A percentile compares a stretch with the other conserved stretches of the same genome.
Conservation (phyloP, 2,888 invertebrate genomes). For the Neoscelio sp. region DNA sequence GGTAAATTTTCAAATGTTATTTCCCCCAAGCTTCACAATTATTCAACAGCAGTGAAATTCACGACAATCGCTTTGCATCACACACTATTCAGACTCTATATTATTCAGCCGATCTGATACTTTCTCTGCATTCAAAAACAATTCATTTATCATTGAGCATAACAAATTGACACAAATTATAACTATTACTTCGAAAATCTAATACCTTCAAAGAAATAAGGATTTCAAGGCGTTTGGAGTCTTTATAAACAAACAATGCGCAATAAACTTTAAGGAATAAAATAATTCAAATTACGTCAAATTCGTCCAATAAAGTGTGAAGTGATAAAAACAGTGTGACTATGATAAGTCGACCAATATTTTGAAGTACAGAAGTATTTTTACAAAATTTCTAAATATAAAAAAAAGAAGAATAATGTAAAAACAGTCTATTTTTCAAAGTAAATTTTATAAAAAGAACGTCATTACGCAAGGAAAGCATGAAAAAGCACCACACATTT, state of each 20-base stretch:
- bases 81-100: conserved; percentile 27
- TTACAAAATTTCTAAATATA: conserved; percentile 64
- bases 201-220: conserved; percentile 48
- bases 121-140: conserved; percentile 12
- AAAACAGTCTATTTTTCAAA: conserved; percentile 62
- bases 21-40: conserved; percentile 42
- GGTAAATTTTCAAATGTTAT: no score
- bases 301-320: conserved; percentile 48
- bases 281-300: conserved; percentile 37
- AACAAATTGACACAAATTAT: conserved; percentile 7
- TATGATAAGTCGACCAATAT: conserved; percentile 44
- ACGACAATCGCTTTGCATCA: conserved; percentile 56
- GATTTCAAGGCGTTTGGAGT: conserved; percentile 63
- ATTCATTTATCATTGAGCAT: conserved; percentile 18
- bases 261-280: conserved; percentile 36
- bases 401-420: conserved; percentile 28
- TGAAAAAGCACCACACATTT: conserved; percentile 20
- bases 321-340: conserved; percentile 44
- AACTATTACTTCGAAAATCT: conserved; percentile 7
- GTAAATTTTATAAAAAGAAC: conserved; percentile 53
- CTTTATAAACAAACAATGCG: conserved; percentile 30
- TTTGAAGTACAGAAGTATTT: conserved; percentile 59
- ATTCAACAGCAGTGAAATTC: conserved; percentile 49
- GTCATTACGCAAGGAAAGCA: conserved; percentile 28
- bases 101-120: conserved; percentile 38